A percentile compares a stretch with the other conserved stretches of the same genome.
phyloP scores from a whole-genome alignment of 1,140 invertebrate species.

The Drosophila rufa region DNA sequence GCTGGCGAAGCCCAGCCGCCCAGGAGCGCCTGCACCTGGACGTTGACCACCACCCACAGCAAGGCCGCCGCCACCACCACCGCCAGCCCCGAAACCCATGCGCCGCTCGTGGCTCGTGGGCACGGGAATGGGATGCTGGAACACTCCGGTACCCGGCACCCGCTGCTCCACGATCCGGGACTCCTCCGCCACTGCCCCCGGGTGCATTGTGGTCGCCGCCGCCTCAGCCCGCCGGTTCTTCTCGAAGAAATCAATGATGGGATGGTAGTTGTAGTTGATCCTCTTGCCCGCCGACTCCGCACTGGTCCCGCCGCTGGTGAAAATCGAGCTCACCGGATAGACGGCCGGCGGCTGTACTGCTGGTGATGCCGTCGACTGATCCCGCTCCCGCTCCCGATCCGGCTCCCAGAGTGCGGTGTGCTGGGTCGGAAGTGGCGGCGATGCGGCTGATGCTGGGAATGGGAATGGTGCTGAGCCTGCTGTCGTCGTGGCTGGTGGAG shows the following conservation, averaged over 20 bases:
- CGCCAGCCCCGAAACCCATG: conserved; percentile 69
- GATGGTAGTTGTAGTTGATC: conserved; percentile 94
- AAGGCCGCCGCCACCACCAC: conserved; percentile 30
- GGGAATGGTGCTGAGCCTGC: conserved; percentile 40
- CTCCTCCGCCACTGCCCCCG: conserved; percentile 32
- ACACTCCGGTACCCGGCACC: conserved; percentile 22
- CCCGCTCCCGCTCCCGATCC: conserved; percentile 35
- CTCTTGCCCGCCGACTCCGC: conserved; percentile 81
- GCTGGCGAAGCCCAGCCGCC: conserved; percentile 51
- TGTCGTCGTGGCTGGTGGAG: conserved; percentile 47
- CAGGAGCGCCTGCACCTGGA: conserved; percentile 35
- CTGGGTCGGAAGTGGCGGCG: conserved; percentile 61
- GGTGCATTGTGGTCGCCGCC: conserved; percentile 15
- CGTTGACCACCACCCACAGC: conserved; percentile 57
- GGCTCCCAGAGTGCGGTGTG: conserved; percentile 46
- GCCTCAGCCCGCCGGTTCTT: conserved; percentile 56
- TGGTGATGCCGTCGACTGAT: conserved; percentile 63
- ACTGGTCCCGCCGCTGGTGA: conserved; percentile 26
- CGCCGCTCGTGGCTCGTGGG: conserved; percentile 68
- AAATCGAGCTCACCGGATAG: conserved; percentile 70
- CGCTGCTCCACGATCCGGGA: conserved; percentile 60
- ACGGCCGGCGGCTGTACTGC: conserved; percentile 43
- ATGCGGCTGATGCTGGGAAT: conserved; percentile 6
- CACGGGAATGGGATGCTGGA: conserved; percentile 50
- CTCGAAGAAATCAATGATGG: conserved; percentile 93